A percentile compares a stretch with the other conserved stretches of the same genome.
These are phyloP conservation scores for Aphidius ervi DNA, from an alignment of 1,140 invertebrate genomes.

Conservation along the genomic window DNA sequence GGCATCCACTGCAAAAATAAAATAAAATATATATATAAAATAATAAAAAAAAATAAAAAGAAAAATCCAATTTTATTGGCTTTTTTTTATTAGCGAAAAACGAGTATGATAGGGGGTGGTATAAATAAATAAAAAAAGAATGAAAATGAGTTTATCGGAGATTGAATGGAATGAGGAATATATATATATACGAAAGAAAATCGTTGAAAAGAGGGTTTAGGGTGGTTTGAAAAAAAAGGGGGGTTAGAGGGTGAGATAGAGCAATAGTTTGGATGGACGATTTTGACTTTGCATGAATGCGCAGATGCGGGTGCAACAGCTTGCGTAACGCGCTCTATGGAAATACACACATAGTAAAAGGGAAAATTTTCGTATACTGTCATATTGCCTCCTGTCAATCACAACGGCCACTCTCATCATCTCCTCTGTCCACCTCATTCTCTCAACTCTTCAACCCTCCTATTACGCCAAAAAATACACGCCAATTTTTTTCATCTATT, in stretches of 20 bases:
- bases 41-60: too few relatives aligned
- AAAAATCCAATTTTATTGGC: conserved; percentile 13
- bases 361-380: conserved; percentile 28
- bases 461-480: background rate
- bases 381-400: conserved; percentile 50
- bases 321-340: conserved; percentile 50
- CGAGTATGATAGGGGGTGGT: too few relatives aligned
- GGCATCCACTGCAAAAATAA: background rate
- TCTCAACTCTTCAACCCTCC: conserved; percentile 28
- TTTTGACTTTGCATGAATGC: conserved; percentile 55
- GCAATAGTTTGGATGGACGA: conserved; percentile 40
- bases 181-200: conserved; percentile 20
- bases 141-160: conserved; percentile 43
- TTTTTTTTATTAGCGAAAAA: conserved; percentile 8
- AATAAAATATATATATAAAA: too few relatives aligned
- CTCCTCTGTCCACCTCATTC: conserved; percentile 18
- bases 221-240: too few relatives aligned
- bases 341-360: conserved; percentile 43
- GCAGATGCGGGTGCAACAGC: conserved; percentile 56
- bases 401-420: conserved; percentile 42
- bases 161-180: conserved; percentile 29
- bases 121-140: background rate
- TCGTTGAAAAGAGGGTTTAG: conserved; percentile 6
- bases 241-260: conserved; percentile 25
- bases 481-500: too few relatives aligned